Conservation (phyloP, 2,113 vertebrate species). For the Pseudorectes ferrugineus region DNA sequence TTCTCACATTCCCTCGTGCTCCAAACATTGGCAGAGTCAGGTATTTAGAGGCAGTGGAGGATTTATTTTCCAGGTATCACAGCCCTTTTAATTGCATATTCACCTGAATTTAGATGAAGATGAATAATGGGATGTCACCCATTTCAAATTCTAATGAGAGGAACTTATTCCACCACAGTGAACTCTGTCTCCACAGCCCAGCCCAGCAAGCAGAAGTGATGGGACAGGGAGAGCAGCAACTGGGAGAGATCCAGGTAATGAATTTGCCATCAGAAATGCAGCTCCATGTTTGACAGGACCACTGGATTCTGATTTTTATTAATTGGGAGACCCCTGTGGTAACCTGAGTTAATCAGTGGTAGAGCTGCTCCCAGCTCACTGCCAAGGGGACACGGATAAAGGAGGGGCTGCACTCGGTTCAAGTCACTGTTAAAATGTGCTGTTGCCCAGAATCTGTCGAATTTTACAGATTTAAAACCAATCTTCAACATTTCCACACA, state of each 20-base stretch:
- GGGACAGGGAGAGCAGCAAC: background rate
- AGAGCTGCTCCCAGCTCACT: background rate
- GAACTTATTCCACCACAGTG: background rate
- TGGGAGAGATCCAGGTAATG: background rate
- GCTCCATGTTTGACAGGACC: background rate
- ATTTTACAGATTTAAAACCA: background rate
- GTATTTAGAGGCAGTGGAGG: background rate
- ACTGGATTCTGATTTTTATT: background rate
- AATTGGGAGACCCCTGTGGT: background rate
- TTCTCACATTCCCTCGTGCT: background rate
- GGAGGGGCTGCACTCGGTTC: background rate
- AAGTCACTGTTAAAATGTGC: background rate
- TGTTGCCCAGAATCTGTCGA: background rate
- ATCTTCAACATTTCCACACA: background rate
- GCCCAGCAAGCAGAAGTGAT: background rate
- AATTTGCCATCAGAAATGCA: background rate
- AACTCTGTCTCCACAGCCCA: background rate
- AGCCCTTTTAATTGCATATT: background rate
- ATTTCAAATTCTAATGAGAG: background rate
- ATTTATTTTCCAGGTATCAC: background rate
- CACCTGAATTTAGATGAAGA: background rate
- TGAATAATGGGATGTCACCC: background rate
- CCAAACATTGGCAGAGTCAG: background rate
- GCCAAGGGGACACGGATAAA: background rate
- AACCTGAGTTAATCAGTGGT: background rate